Percentiles rank a stretch among this genome's conserved stretches.
Evolutionary conservation across 2,888 invertebrate species (phyloP).

Genomic region (Sarcophaga carnaria): DNA sequence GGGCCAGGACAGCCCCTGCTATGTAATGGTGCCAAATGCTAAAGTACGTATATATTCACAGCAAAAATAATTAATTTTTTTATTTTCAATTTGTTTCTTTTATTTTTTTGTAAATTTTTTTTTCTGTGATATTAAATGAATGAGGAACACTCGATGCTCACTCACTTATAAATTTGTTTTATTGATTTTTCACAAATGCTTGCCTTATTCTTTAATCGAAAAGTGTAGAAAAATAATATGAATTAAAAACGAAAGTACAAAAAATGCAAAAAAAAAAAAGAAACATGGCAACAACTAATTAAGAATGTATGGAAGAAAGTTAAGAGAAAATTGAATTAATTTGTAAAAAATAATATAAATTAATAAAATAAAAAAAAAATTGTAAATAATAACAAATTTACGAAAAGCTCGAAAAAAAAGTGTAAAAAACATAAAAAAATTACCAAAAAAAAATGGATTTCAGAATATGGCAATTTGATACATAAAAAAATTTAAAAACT

Average conservation of each 20-base stretch:
- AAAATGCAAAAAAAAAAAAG: neutral
- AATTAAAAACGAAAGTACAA: conserved; percentile 8
- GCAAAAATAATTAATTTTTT: conserved; percentile 7
- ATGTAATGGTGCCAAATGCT: conserved; percentile 87
- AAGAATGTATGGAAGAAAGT: neutral
- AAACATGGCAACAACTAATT: conserved; percentile 17
- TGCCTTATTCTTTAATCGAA: neutral
- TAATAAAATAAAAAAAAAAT: neutral
- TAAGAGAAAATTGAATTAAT: too few relatives aligned
- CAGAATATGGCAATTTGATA: too few relatives aligned
- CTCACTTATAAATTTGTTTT: conserved; percentile 20
- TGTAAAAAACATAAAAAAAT: too few relatives aligned
- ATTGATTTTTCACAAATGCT: conserved; percentile 50
- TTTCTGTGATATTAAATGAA: neutral
- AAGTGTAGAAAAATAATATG: conserved; percentile 31
- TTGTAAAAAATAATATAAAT: too few relatives aligned
- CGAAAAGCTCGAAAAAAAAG: neutral
- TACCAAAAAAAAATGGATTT: too few relatives aligned
- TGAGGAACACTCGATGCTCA: conserved; percentile 7
- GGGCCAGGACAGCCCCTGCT: conserved; percentile 86
- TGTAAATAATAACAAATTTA: neutral
- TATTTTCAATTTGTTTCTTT: neutral
- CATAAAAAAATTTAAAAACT: too few relatives aligned
- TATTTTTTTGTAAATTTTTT: neutral
- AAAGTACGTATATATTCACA: conserved; percentile 83